Percentiles rank a stretch among this genome's conserved stretches.
phyloP scores from a whole-genome alignment of 2,797 vertebrate species.

The Sebastes matsubarae region DNA sequence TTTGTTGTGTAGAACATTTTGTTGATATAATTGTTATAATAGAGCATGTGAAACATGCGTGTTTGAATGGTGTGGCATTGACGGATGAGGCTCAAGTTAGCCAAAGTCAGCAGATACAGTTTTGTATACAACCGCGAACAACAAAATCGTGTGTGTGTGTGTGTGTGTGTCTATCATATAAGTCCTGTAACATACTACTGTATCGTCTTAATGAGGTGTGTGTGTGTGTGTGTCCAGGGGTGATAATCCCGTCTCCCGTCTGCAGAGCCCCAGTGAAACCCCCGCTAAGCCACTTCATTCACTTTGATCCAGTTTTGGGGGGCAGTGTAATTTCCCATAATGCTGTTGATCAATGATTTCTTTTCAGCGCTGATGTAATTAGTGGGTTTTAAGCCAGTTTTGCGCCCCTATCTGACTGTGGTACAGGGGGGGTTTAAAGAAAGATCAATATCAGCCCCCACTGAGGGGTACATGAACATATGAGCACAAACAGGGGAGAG shows the following conservation, averaged over 20 bases:
- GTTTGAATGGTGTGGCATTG: not conserved
- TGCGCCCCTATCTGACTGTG: slow-evolving; percentile 76
- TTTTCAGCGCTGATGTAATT: slow-evolving; percentile 93
- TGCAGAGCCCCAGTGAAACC: slow-evolving; percentile 76
- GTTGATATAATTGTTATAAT: slow-evolving; percentile 16
- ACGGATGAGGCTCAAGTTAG: not conserved
- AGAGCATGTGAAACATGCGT: not conserved
- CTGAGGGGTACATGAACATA: slow-evolving; percentile 45
- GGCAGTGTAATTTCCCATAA: slow-evolving; percentile 88
- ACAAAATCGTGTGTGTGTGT: not conserved
- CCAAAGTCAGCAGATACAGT: not conserved
- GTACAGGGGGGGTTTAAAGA: slow-evolving; percentile 70
- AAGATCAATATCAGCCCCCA: slow-evolving; percentile 86
- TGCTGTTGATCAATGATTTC: slow-evolving; percentile 91
- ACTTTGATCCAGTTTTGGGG: slow-evolving; percentile 90
- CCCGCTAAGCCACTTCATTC: slow-evolving; percentile 85
- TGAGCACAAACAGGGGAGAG: slow-evolving; percentile 9
- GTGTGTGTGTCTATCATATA: not conserved
- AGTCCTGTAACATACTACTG: slow-evolving; percentile 19
- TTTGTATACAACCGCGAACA: not conserved
- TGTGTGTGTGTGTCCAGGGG: slow-evolving; percentile 20
- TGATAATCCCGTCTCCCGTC: slow-evolving; percentile 69
- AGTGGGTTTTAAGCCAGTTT: slow-evolving; percentile 86
- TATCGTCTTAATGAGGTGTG: slow-evolving; percentile 46
- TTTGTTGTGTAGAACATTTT: slow-evolving; percentile 7